Conservation (phyloP, 2,888 invertebrate species). For the Sinotaia quadrata region DNA sequence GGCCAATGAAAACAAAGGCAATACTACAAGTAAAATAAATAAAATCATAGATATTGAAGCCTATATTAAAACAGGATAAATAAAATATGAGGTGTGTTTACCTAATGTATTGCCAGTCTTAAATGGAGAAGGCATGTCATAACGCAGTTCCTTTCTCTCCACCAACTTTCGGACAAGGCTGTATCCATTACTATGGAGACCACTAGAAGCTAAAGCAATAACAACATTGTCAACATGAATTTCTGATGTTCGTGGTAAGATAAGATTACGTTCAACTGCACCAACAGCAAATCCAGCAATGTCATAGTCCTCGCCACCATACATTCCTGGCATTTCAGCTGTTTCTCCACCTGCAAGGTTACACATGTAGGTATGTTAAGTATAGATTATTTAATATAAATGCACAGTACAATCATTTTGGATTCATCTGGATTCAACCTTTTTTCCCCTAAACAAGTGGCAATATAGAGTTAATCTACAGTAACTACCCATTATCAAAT, state of each 20-base stretch:
- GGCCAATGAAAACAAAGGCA: too few relatives aligned
- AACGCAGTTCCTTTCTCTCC: slow-evolving; percentile 78
- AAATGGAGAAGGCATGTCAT: slow-evolving; percentile 81
- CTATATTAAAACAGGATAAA: not conserved
- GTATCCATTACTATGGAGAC: slow-evolving; percentile 95
- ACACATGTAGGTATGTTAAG: too few relatives aligned
- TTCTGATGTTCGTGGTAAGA: slow-evolving; percentile 81
- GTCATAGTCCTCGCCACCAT: slow-evolving; percentile 90
- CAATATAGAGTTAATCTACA: too few relatives aligned
- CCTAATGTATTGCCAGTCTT: slow-evolving; percentile 81
- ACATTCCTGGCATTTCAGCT: slow-evolving; percentile 87
- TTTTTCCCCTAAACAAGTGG: too few relatives aligned
- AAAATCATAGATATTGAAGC: not conserved
- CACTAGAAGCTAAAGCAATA: slow-evolving; percentile 89
- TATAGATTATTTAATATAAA: too few relatives aligned
- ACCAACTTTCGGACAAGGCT: slow-evolving; percentile 88
- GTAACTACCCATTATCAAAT: too few relatives aligned
- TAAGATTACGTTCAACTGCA: slow-evolving; percentile 83
- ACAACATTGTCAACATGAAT: slow-evolving; percentile 84
- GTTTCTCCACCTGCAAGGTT: slow-evolving; percentile 91
- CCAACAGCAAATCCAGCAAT: slow-evolving; percentile 97
- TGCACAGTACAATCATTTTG: too few relatives aligned
- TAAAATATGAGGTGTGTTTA: too few relatives aligned
- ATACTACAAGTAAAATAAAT: not conserved
- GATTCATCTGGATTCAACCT: too few relatives aligned